Conservation (phyloP, 2,113 vertebrate genomes). For the Brachypodius melanocephalos region DNA sequence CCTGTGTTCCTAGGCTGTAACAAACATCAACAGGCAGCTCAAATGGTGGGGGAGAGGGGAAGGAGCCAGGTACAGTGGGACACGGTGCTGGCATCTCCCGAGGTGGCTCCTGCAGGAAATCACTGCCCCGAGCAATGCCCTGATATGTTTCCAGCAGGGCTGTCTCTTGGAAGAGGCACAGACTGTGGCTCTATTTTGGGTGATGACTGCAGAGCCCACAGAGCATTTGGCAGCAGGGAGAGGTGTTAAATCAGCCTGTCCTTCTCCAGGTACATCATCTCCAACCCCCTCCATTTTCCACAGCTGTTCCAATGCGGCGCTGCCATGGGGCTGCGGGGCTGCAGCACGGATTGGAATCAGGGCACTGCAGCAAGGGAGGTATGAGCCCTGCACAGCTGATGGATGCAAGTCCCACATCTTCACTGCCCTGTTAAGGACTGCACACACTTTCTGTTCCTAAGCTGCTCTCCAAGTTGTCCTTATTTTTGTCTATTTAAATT, state of each 20-base stretch:
- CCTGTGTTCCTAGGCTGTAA: neutral
- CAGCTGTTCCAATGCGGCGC: rapidly evolving
- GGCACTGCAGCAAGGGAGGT: neutral
- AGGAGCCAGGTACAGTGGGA: neutral
- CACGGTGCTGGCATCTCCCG: neutral
- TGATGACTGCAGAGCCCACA: neutral
- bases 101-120: neutral
- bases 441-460: neutral
- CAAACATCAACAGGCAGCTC: neutral
- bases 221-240: neutral
- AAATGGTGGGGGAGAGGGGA: neutral
- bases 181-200: neutral
- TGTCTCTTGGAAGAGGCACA: neutral
- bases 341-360: neutral
- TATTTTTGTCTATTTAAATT: neutral
- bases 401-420: neutral
- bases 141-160: neutral
- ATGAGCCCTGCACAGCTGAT: rapidly evolving
- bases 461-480: neutral
- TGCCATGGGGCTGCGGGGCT: neutral
- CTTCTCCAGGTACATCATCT: neutral
- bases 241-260: neutral
- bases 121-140: neutral
- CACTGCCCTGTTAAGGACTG: neutral
- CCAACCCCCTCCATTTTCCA: neutral